Conservation (phyloP, 2,113 vertebrate species). For the Saccopteryx leptura region DNA sequence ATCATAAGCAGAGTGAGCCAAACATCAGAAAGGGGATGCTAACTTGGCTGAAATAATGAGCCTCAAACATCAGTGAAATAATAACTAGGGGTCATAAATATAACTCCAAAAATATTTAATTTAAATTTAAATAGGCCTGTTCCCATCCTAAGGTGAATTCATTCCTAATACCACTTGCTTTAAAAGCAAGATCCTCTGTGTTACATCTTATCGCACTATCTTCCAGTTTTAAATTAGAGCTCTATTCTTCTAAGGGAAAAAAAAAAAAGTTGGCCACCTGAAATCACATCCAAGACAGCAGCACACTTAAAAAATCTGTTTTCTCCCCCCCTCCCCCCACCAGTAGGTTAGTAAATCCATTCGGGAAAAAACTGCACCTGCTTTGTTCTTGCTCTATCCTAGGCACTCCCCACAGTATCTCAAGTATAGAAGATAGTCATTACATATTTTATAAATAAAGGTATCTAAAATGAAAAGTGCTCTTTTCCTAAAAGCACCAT, state of each 20-base stretch:
- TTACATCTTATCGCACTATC: background rate
- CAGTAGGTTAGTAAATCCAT: background rate
- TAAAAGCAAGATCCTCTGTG: background rate
- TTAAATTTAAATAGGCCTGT: constrained; percentile 7
- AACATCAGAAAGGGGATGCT: background rate
- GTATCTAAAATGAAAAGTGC: constrained; percentile 26
- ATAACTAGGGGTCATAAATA: background rate
- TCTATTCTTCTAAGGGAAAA: background rate
- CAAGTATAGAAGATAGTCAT: background rate
- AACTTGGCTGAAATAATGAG: background rate
- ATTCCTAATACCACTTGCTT: background rate
- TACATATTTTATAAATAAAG: background rate
- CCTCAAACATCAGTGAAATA: background rate
- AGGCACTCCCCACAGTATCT: background rate
- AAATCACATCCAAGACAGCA: background rate
- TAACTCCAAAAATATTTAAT: background rate
- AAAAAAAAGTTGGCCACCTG: background rate
- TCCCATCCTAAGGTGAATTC: background rate
- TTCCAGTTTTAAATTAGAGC: background rate
- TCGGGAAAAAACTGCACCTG: background rate
- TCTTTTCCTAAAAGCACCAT: background rate
- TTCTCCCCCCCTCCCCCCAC: background rate
- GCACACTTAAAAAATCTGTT: background rate
- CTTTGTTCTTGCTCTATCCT: background rate
- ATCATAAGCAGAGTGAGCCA: background rate